These are phyloP conservation scores for Helostoma temminkii DNA, from an alignment of 2,797 vertebrate species.

Conservation along the genomic window DNA sequence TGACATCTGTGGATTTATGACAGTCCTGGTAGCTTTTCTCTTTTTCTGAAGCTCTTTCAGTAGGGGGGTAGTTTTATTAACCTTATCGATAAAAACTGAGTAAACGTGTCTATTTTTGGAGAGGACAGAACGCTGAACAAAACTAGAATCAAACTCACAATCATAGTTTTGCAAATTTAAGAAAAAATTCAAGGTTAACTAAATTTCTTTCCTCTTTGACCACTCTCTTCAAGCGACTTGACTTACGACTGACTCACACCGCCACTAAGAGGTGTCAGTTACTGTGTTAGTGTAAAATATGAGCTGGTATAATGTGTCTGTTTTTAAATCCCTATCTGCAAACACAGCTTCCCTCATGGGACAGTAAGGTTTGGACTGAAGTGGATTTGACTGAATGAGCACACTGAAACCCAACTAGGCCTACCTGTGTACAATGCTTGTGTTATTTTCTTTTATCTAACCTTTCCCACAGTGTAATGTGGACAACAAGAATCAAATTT, in stretches of 20 bases:
- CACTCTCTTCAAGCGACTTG: background rate
- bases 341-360: conserved; percentile 21
- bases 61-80: background rate
- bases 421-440: conserved; percentile 26
- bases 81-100: conserved; percentile 2
- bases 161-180: background rate
- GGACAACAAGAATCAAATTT: conserved; percentile 25
- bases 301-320: background rate
- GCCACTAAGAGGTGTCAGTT: background rate
- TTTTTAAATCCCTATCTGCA: conserved; percentile 33
- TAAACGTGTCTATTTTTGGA: background rate
- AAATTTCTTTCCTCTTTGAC: background rate
- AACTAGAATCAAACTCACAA: background rate
- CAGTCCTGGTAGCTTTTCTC: background rate
- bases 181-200: background rate
- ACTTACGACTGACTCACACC: background rate
- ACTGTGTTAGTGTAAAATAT: background rate
- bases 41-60: background rate
- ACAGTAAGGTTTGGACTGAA: conserved; percentile 29
- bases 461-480: conserved; percentile 46
- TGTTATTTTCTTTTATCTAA: conserved; percentile 36
- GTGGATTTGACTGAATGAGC: conserved; percentile 36
- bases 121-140: background rate
- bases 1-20: conserved; percentile 16
- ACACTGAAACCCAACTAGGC: conserved; percentile 32